Evolutionary conservation across 2,888 invertebrate species (phyloP), one percentile per base, ranked within the genome.

Genomic region (Heterodera filipjevi): DNA sequence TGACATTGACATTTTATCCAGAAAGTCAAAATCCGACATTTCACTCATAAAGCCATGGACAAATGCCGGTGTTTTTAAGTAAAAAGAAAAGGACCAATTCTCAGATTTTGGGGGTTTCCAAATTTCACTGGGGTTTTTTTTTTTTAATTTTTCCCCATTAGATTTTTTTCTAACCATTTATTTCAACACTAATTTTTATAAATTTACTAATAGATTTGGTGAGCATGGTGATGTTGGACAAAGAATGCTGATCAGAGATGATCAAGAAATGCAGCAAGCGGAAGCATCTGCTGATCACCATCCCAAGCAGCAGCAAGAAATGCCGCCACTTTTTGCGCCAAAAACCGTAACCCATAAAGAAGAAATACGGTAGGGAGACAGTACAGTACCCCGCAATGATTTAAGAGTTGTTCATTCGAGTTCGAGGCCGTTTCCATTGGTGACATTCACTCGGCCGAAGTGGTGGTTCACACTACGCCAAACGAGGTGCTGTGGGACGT

Each of bases 391-490:
- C 19, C 19, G 19, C 22, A 22, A 8, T 59, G 19, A 30, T 80
- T 82, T 46, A 35, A 83, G 83, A 46, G 71, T 16, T 44, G 76
- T 33, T 64, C 79, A 12, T 84, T 84, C 77, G 78, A 79, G 27
- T 77, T 84, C 64, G 84, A 84, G 77, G 84, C 84, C 22, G 78
- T 81, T 16, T 83, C 84, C n/a, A 79, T 84, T 5, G 84, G 84
- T 35, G 80, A 80, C 30, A 27, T 83, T 22, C 76, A 27, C 16
- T 73, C 77, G 6, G 82, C 82, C 3, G 84, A 83, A 66, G 53
- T 83, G 46, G n/a, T 49, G 32, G 83, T 85, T 16, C 71, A 68
- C 30, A 83, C 46, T 3, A 27, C 27, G 8, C 59, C 59, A 59
- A 27, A 39, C n/a, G 22, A 22, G 53, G 16, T 53, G 53, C 19